Percentiles rank a stretch among this genome's conserved stretches.
These are phyloP conservation scores for Rhizomys pruinosus DNA, from an alignment of 2,113 vertebrate species.

Conservation along the genomic window DNA sequence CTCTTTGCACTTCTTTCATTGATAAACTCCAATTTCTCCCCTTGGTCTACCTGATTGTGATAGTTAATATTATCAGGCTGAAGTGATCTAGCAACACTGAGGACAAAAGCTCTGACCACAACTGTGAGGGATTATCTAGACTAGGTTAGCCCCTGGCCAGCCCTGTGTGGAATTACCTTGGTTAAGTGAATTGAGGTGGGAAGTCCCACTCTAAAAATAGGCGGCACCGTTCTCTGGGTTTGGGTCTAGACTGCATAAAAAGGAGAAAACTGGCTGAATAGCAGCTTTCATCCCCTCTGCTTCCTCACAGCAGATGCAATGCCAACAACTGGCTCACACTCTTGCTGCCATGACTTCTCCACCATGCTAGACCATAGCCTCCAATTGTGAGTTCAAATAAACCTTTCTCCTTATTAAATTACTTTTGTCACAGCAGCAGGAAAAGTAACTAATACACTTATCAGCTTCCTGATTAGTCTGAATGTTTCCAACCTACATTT, in stretches of 20 bases:
- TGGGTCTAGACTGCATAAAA: neutral
- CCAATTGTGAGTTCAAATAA: neutral
- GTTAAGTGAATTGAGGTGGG: neutral
- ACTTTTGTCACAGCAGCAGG: neutral
- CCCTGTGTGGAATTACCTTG: neutral
- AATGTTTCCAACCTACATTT: slow-evolving; percentile 33
- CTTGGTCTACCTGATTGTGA: neutral
- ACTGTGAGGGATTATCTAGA: neutral
- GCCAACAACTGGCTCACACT: neutral
- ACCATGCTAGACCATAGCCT: no score
- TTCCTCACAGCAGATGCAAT: no score
- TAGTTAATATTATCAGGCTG: neutral
- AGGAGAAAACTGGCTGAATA: neutral
- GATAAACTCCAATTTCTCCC: neutral
- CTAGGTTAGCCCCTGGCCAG: neutral
- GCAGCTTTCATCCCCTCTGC: neutral
- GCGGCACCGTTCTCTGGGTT: neutral
- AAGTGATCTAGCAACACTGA: neutral
- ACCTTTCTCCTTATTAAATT: neutral
- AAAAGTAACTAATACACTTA: neutral
- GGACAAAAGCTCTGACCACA: neutral
- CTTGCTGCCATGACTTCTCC: neutral
- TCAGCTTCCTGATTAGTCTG: neutral
- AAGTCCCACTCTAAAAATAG: neutral
- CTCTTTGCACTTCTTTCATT: neutral